Conservation (phyloP, 2,888 invertebrate genomes). For the Imbricaverruca yamaguchii region DNA sequence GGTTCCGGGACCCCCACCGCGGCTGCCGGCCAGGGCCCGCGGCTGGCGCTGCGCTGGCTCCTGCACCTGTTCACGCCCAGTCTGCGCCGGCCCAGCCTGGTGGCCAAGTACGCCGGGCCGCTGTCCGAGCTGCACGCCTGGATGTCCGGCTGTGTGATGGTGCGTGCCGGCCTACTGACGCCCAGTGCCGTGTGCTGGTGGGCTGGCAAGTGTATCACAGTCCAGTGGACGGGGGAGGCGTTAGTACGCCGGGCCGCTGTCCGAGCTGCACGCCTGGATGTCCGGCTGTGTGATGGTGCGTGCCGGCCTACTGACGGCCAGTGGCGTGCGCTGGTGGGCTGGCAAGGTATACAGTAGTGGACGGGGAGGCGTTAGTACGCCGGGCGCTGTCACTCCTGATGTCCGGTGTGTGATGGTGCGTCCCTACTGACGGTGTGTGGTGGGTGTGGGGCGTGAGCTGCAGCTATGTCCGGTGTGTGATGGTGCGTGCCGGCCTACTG, state of each 20-base stretch:
- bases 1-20: slow-evolving; percentile 6
- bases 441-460: too few species aligned
- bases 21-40: neutral
- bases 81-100: neutral
- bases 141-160: neutral
- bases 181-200: too few species aligned
- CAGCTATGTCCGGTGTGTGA: neutral
- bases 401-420: neutral
- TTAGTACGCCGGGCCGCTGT: neutral
- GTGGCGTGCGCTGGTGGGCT: too few species aligned
- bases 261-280: slow-evolving; percentile 1
- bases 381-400: neutral
- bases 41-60: slow-evolving; percentile 5
- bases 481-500: too few species aligned
- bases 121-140: slow-evolving; percentile 1
- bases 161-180: neutral
- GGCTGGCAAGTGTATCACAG: too few species aligned
- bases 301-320: too few species aligned
- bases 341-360: too few species aligned
- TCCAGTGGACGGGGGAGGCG: too few species aligned
- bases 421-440: too few species aligned
- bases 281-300: neutral
- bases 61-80: slow-evolving; percentile 16
- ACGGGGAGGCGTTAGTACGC: too few species aligned
- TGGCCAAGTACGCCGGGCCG: neutral